Conservation (phyloP, 23 tunicate species). For the Pegea sp. region DNA sequence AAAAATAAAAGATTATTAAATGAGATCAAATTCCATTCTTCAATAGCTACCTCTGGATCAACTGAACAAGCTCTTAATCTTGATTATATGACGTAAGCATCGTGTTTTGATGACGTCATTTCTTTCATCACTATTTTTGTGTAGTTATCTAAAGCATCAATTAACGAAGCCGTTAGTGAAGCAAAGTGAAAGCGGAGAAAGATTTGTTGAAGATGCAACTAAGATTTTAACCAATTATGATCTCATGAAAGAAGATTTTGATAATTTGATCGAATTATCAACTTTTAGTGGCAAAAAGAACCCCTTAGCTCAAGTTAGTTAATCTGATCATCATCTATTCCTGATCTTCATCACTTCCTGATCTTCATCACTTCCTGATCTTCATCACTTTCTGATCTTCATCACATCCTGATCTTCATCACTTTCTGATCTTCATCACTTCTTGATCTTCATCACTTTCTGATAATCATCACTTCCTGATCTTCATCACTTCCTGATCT, state of each 20-base stretch:
- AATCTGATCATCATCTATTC: neutral
- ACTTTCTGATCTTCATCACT: neutral
- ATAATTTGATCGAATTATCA: slow-evolving; percentile 46
- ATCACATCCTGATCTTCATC: neutral
- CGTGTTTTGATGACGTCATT: neutral
- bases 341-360: neutral
- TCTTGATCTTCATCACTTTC: too few species aligned
- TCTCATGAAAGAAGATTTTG: slow-evolving; percentile 58
- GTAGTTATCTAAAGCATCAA: slow-evolving; percentile 54
- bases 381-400: too few species aligned
- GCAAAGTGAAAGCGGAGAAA: slow-evolving; percentile 29
- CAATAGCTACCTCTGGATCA: slow-evolving; percentile 45
- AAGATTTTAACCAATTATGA: slow-evolving; percentile 45
- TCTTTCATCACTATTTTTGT: neutral
- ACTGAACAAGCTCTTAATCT: slow-evolving; percentile 40
- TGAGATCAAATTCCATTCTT: slow-evolving; percentile 70
- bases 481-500: neutral
- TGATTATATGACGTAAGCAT: slow-evolving; percentile 45
- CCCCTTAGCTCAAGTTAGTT: slow-evolving; percentile 25
- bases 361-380: neutral
- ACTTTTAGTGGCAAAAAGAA: slow-evolving; percentile 38
- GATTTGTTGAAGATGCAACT: slow-evolving; percentile 17
- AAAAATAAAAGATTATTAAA: slow-evolving; percentile 46
- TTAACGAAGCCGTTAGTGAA: slow-evolving; percentile 32
- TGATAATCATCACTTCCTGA: neutral